Evolutionary conservation across 2,113 vertebrate genomes (phyloP).

Genomic region (Serinus canaria): DNA sequence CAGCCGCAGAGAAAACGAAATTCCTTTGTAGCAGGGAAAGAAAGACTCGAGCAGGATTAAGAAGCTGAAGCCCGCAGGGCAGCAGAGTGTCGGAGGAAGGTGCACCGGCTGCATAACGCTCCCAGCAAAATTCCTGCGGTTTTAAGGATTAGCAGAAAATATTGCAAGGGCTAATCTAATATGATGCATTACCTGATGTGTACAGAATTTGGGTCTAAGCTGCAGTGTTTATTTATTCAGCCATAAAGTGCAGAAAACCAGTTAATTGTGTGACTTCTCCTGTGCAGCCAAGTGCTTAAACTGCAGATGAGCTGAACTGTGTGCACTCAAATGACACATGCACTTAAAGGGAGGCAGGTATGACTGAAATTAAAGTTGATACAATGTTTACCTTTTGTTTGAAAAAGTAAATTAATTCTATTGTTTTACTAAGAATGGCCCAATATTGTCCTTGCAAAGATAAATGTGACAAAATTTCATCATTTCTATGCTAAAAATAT

Average conservation of each 20-base stretch:
- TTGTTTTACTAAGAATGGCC: background rate
- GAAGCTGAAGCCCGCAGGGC: background rate
- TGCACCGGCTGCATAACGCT: rapidly evolving
- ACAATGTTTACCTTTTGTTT: background rate
- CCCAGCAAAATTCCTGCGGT: background rate
- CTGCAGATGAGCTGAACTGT: background rate
- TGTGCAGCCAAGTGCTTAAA: background rate
- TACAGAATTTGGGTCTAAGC: background rate
- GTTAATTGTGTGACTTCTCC: background rate
- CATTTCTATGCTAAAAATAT: background rate
- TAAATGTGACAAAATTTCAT: background rate
- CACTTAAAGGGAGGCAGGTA: background rate
- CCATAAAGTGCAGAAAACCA: background rate
- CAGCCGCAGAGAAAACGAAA: background rate
- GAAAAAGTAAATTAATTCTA: background rate
- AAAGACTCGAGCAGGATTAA: background rate
- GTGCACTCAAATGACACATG: background rate
- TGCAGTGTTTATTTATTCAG: background rate
- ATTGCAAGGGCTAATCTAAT: background rate
- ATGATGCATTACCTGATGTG: background rate
- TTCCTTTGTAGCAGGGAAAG: background rate
- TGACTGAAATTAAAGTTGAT: background rate
- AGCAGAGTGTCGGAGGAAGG: background rate
- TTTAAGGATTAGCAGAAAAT: background rate
- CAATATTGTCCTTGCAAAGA: background rate